Percentiles rank a stretch among this genome's conserved stretches.
Conservation (phyloP, 2,113 vertebrate genomes). For the Calidris pugnax region DNA sequence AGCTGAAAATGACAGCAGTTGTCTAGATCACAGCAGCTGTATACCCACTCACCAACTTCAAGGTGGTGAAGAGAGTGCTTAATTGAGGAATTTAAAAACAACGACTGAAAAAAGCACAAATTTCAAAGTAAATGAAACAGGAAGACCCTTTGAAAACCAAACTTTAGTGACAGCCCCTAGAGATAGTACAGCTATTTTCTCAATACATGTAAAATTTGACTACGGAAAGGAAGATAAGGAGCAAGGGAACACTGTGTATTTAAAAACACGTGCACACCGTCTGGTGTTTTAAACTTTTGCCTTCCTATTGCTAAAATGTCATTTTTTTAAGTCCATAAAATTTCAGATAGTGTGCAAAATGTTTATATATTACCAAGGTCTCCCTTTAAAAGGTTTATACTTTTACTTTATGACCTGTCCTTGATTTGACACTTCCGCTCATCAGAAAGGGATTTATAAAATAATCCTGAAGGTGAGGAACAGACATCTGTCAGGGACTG, state of each 20-base stretch:
- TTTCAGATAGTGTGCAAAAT: slow-evolving; percentile 82
- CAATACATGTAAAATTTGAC: slow-evolving; percentile 25
- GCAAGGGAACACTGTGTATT: neutral
- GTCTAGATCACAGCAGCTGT: slow-evolving; percentile 33
- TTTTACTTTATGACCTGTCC: slow-evolving; percentile 88
- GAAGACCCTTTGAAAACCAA: slow-evolving; percentile 46
- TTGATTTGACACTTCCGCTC: slow-evolving; percentile 87
- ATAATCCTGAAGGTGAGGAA: slow-evolving; percentile 86
- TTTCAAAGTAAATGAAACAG: slow-evolving; percentile 60
- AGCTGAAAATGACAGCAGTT: slow-evolving; percentile 52
- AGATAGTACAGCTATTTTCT: slow-evolving; percentile 47
- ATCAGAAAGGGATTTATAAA: slow-evolving; percentile 89
- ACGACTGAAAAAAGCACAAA: slow-evolving; percentile 36
- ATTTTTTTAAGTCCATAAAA: slow-evolving; percentile 81
- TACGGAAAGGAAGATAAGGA: slow-evolving; percentile 30
- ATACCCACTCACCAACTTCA: slow-evolving; percentile 36
- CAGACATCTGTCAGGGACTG: slow-evolving; percentile 84
- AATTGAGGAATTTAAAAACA: slow-evolving; percentile 62
- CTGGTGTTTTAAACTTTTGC: slow-evolving; percentile 73
- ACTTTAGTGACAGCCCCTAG: slow-evolving; percentile 52
- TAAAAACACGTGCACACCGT: slow-evolving; percentile 48
- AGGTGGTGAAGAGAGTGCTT: slow-evolving; percentile 37
- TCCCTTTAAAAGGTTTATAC: slow-evolving; percentile 86
- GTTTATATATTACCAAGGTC: slow-evolving; percentile 85
- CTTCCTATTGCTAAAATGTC: slow-evolving; percentile 76